Evolutionary conservation across 2,888 invertebrate genomes (phyloP).

Genomic region (Plebejus anna): DNA sequence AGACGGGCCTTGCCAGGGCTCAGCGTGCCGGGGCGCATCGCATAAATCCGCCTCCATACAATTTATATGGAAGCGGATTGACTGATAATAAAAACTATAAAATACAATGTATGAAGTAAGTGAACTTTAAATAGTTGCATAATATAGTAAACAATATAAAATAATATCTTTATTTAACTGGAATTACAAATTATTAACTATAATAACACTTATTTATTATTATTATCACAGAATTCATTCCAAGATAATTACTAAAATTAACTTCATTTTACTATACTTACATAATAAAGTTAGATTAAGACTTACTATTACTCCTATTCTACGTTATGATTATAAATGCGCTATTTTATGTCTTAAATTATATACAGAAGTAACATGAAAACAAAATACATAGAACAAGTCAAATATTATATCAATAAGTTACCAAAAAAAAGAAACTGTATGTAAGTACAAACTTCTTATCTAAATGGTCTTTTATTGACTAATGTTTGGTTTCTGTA

Average conservation of each 20-base stretch:
- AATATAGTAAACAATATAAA: background rate
- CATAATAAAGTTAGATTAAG: background rate
- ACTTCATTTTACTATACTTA: background rate
- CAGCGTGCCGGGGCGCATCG: no score
- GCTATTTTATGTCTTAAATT: background rate
- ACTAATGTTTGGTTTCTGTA: no score
- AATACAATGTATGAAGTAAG: background rate
- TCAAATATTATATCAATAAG: no score
- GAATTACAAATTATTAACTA: background rate
- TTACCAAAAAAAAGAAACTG: no score
- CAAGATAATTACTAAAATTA: background rate
- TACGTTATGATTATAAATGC: background rate
- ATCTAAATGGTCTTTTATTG: no score
- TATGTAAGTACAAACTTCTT: no score
- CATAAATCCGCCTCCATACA: no score
- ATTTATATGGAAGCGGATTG: no score
- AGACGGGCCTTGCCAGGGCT: no score
- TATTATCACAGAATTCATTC: conserved; percentile 21
- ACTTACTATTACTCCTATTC: background rate
- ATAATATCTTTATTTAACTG: background rate
- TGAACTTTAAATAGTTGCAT: background rate
- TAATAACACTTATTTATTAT: background rate
- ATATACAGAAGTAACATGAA: background rate
- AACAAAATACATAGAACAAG: background rate
- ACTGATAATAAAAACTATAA: background rate